Evolutionary conservation across 2,888 invertebrate species (phyloP).

Genomic region (Aporophyla nigra): DNA sequence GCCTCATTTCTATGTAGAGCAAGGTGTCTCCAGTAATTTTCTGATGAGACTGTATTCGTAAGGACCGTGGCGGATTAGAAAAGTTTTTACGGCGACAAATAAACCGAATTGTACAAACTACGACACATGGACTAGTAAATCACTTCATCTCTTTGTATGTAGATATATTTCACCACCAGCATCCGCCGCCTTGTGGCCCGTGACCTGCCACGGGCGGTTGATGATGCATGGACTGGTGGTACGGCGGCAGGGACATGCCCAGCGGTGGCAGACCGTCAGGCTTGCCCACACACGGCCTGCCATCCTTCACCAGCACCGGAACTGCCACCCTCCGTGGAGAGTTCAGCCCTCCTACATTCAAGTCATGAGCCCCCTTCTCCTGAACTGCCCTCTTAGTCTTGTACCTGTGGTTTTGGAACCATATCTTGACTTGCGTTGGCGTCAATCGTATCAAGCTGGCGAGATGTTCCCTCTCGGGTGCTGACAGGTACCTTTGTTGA

Average conservation of each 20-base stretch:
- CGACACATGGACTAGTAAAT: constrained; percentile 82
- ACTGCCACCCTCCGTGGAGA: constrained; percentile 98
- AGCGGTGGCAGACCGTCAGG: constrained; percentile 89
- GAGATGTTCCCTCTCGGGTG: constrained; percentile 99
- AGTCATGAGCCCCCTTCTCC: constrained; percentile 95
- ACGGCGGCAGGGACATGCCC: constrained; percentile 89
- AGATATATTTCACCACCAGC: constrained; percentile 89
- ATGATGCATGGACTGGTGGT: constrained; percentile 87
- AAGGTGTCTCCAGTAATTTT: background rate
- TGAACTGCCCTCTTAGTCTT: constrained; percentile 99
- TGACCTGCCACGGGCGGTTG: constrained; percentile 84
- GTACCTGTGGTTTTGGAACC: constrained; percentile 99
- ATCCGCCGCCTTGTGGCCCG: constrained; percentile 84
- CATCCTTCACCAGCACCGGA: constrained; percentile 98
- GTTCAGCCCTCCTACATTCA: constrained; percentile 92
- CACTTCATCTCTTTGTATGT: constrained; percentile 70
- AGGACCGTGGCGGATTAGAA: background rate
- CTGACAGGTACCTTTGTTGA: constrained; percentile 98
- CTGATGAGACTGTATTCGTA: background rate
- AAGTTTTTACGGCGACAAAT: background rate
- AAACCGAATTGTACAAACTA: constrained; percentile 59
- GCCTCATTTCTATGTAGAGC: background rate
- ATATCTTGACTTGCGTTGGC: constrained; percentile 99
- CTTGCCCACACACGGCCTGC: constrained; percentile 95
- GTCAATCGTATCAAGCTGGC: constrained; percentile 98